Evolutionary conservation across 2,113 vertebrate genomes (phyloP).

Genomic region (Nothoprocta pentlandii): DNA sequence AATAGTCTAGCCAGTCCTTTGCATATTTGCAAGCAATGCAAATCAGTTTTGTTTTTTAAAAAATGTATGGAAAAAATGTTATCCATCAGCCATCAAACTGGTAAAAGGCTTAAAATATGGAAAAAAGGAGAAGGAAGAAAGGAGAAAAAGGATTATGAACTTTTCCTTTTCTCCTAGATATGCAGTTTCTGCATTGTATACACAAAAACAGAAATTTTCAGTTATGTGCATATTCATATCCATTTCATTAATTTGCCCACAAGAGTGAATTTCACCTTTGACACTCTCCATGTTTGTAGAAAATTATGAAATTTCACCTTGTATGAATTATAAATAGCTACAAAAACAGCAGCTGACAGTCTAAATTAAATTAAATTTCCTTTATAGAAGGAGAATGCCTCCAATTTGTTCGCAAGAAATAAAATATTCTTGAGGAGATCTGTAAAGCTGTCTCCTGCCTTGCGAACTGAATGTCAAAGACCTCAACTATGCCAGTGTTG

Average conservation of each 20-base stretch:
- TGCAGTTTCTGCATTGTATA: neutral
- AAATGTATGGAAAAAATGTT: neutral
- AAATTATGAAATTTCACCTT: constrained; percentile 22
- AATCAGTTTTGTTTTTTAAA: neutral
- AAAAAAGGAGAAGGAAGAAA: neutral
- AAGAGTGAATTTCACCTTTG: neutral
- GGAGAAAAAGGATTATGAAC: neutral
- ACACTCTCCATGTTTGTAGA: neutral
- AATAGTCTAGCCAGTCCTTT: neutral
- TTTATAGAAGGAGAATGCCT: neutral
- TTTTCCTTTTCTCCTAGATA: neutral
- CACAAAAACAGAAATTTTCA: constrained; percentile 37
- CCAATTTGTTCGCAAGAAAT: neutral
- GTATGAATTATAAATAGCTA: neutral
- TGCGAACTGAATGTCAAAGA: neutral
- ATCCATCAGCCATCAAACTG: neutral
- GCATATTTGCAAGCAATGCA: neutral
- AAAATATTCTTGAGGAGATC: neutral
- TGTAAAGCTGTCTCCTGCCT: neutral
- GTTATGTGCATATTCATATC: constrained; percentile 23
- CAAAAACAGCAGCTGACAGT: neutral
- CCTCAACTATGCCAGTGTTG: fast-evolving
- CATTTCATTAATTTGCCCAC: neutral
- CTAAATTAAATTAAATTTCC: neutral
- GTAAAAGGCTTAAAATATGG: neutral